Evolutionary conservation across 2,113 vertebrate genomes (phyloP).

Genomic region (Pristiophorus japonicus): DNA sequence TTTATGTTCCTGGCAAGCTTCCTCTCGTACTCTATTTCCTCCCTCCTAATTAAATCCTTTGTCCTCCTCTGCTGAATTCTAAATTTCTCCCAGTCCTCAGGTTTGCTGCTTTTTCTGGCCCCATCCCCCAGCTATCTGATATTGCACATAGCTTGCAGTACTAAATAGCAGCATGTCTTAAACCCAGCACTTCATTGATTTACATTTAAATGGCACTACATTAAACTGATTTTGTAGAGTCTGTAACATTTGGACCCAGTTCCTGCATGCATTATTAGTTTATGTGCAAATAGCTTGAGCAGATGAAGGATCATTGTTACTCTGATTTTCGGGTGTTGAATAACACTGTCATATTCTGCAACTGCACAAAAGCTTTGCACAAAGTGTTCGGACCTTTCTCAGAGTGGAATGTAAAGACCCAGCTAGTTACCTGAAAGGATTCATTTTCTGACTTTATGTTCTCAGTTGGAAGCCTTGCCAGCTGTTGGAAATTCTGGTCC

Average conservation of each 20-base stretch:
- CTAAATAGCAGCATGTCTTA: not conserved
- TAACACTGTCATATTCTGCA: not conserved
- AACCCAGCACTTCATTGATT: not conserved
- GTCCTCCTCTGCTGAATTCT: too few relatives aligned
- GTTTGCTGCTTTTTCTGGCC: too few relatives aligned
- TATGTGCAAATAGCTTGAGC: not conserved
- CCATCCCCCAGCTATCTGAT: not conserved
- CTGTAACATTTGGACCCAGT: not conserved
- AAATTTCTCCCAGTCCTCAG: too few relatives aligned
- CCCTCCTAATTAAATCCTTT: too few relatives aligned
- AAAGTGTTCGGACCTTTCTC: constrained; percentile 13
- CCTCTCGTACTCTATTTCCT: too few relatives aligned
- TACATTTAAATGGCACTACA: not conserved
- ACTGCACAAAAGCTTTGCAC: not conserved
- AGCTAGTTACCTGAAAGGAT: not conserved
- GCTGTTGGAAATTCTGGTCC: not conserved
- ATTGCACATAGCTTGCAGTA: not conserved
- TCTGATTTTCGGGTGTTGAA: not conserved
- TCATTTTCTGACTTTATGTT: constrained; percentile 4
- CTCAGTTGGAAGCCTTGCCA: not conserved
- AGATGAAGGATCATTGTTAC: not conserved
- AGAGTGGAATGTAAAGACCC: constrained; percentile 23
- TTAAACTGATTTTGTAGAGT: not conserved
- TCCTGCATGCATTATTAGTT: not conserved
- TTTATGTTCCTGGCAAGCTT: too few relatives aligned